Conservation (phyloP, 2,888 invertebrate species). For the Caenorhabditis plicata region DNA sequence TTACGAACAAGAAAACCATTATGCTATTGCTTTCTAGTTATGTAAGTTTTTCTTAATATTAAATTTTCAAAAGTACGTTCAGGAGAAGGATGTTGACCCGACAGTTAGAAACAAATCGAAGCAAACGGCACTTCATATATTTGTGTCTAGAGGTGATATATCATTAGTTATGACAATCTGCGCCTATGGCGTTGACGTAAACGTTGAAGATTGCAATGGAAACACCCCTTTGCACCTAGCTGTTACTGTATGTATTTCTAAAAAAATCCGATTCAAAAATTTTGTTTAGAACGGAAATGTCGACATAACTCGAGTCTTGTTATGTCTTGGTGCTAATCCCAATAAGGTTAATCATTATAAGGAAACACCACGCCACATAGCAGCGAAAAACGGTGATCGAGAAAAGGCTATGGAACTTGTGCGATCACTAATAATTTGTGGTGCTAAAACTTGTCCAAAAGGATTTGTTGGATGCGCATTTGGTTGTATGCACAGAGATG, state of each 20-base stretch:
- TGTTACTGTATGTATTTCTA: conserved; percentile 41
- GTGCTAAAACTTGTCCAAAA: conserved; percentile 48
- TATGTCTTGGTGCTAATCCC: conserved; percentile 68
- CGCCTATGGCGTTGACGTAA: conserved; percentile 62
- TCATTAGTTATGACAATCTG: conserved; percentile 39
- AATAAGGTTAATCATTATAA: conserved; percentile 65
- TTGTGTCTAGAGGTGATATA: conserved; percentile 50
- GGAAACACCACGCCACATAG: conserved; percentile 68
- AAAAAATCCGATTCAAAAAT: no score
- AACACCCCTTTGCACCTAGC: conserved; percentile 68
- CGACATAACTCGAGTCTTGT: conserved; percentile 66
- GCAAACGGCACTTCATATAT: conserved; percentile 67
- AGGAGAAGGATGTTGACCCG: conserved; percentile 58
- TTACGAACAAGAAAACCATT: conserved; percentile 28
- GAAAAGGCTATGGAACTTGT: conserved; percentile 32
- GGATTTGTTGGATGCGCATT: conserved; percentile 58
- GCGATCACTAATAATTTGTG: conserved; percentile 51
- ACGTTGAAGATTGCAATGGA: conserved; percentile 64
- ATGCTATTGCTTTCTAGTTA: conserved; percentile 34
- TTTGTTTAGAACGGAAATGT: conserved; percentile 39
- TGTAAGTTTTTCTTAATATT: conserved; percentile 6
- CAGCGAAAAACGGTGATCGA: conserved; percentile 45
- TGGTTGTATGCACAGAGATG: conserved; percentile 50
- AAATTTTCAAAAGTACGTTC: conserved; percentile 8
- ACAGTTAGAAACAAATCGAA: conserved; percentile 65